Percentiles rank a stretch among this genome's conserved stretches.
These are phyloP conservation scores for Neoscelio sp. DNA, from an alignment of 2,888 invertebrate genomes.

Conservation along the genomic window DNA sequence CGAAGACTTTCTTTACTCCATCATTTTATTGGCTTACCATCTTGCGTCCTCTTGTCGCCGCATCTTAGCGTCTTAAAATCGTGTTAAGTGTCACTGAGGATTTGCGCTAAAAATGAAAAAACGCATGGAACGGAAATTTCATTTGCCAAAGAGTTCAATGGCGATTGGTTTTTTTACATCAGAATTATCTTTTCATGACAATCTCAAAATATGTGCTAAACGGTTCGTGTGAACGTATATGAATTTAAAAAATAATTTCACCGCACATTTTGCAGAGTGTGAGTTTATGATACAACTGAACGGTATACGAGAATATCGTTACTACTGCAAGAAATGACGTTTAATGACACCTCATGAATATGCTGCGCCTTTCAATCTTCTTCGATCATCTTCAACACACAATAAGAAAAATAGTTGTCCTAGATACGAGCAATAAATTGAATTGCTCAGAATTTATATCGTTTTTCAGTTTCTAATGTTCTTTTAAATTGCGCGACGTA, in stretches of 20 bases:
- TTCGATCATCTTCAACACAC: background rate
- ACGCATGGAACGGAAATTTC: background rate
- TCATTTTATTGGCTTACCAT: slow-evolving; percentile 11
- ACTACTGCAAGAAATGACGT: background rate
- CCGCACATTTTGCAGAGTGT: too few relatives aligned
- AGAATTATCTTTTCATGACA: too few relatives aligned
- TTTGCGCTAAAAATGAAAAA: background rate
- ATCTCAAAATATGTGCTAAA: too few relatives aligned
- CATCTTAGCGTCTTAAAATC: slow-evolving; percentile 7
- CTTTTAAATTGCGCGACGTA: background rate
- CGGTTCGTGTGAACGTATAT: too few relatives aligned
- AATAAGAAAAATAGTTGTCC: slow-evolving; percentile 9
- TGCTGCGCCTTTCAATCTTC: slow-evolving; percentile 9
- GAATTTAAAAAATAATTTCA: too few relatives aligned
- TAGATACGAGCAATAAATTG: too few relatives aligned
- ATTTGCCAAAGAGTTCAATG: background rate
- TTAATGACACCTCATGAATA: slow-evolving; percentile 12
- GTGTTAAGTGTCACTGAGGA: background rate
- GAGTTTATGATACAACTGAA: background rate
- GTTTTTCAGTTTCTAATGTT: background rate
- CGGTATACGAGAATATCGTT: background rate
- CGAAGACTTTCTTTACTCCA: background rate
- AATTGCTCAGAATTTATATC: too few relatives aligned
- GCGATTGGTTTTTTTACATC: background rate
- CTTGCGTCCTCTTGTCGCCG: slow-evolving; percentile 5